A percentile compares a stretch with the other conserved stretches of the same genome.
Conservation (phyloP, 2,113 vertebrate species). For the Sapajus apella region DNA sequence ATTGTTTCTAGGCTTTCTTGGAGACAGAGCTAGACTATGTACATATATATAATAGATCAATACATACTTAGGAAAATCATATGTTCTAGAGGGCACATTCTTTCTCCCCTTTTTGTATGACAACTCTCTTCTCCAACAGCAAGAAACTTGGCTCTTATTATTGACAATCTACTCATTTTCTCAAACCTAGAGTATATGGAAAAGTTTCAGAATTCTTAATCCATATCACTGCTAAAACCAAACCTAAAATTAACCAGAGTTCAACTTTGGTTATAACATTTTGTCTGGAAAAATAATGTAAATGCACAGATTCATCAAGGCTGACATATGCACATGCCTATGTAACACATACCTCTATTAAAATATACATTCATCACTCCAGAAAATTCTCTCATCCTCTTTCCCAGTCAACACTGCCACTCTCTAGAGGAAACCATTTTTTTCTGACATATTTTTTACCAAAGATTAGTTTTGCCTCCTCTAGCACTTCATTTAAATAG, state of each 20-base stretch:
- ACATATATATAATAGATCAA: background rate
- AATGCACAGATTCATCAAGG: background rate
- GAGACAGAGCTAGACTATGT: background rate
- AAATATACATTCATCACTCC: background rate
- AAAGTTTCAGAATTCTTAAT: background rate
- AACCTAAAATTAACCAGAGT: background rate
- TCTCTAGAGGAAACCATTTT: background rate
- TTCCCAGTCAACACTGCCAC: background rate
- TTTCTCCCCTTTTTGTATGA: background rate
- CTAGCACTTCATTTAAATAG: background rate
- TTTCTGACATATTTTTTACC: background rate
- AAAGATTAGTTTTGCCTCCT: background rate
- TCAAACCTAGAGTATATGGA: background rate
- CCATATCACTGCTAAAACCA: background rate
- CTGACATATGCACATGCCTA: background rate
- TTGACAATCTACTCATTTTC: background rate
- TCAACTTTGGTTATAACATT: background rate
- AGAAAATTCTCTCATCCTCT: background rate
- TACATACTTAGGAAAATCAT: background rate
- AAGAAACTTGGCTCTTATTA: background rate
- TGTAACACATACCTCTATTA: background rate
- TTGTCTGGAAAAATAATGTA: background rate
- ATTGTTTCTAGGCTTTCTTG: background rate
- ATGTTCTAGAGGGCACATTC: background rate
- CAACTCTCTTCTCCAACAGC: background rate